A percentile compares a stretch with the other conserved stretches of the same genome.
phyloP scores from a whole-genome alignment of 1,140 invertebrate species.

The Drosophila equinoxialis region DNA sequence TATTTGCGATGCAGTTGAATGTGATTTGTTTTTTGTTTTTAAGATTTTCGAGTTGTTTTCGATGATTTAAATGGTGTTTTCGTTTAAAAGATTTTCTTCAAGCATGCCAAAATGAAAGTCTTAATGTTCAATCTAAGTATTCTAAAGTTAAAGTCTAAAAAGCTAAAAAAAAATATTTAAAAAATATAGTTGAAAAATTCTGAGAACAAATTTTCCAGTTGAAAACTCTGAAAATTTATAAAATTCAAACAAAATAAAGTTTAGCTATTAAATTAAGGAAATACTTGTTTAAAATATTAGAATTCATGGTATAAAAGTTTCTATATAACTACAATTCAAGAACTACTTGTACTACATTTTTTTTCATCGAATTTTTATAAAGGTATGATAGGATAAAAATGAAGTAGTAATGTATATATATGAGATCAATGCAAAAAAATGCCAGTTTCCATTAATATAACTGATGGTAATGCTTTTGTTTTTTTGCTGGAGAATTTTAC shows the following conservation, averaged over 20 bases:
- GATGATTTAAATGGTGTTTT: slow-evolving; percentile 26
- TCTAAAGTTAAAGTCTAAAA: slow-evolving; percentile 5
- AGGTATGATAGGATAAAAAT: neutral
- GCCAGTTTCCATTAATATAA: slow-evolving; percentile 45
- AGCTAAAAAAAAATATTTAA: neutral
- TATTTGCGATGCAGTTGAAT: slow-evolving; percentile 23
- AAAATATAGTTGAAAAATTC: no score
- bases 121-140: slow-evolving; percentile 38
- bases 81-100: slow-evolving; percentile 31
- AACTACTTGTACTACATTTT: slow-evolving; percentile 27
- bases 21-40: slow-evolving; percentile 23
- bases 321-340: slow-evolving; percentile 37
- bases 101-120: slow-evolving; percentile 54
- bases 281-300: slow-evolving; percentile 10
- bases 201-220: neutral
- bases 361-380: neutral
- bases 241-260: neutral
- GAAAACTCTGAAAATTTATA: neutral
- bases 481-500: slow-evolving; percentile 4
- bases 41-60: slow-evolving; percentile 10
- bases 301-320: slow-evolving; percentile 34
- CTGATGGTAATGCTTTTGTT: slow-evolving; percentile 32
- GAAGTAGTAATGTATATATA: neutral
- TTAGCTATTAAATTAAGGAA: neutral
- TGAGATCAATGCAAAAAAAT: slow-evolving; percentile 16